Conservation (phyloP, 1,140 invertebrate species). For the Andricus grossulariae region DNA sequence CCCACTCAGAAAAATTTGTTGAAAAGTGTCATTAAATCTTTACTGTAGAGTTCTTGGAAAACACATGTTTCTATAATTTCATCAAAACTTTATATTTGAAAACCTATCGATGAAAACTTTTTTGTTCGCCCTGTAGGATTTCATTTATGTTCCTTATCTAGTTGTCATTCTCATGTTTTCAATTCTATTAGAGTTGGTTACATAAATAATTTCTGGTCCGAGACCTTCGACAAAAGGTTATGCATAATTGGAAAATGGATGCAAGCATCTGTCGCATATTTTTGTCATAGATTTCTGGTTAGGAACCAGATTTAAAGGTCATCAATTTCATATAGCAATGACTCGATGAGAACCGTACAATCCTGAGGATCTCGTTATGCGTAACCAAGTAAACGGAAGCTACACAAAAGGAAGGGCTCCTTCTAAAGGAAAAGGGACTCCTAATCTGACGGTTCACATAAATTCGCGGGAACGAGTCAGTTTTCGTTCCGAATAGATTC, state of each 20-base stretch:
- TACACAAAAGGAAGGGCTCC: conserved; percentile 59
- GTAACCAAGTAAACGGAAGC: conserved; percentile 69
- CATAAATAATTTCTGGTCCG: no score
- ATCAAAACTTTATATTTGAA: no score
- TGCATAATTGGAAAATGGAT: conserved; percentile 37
- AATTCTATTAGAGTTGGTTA: not conserved
- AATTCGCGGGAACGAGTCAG: conserved; percentile 74
- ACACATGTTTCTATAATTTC: no score
- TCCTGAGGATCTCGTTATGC: conserved; percentile 70
- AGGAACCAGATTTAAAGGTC: conserved; percentile 23
- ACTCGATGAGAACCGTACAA: conserved; percentile 50
- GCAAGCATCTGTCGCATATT: conserved; percentile 60
- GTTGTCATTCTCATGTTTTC: no score
- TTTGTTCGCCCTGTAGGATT: no score
- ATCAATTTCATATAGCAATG: conserved; percentile 56
- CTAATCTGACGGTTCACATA: conserved; percentile 73
- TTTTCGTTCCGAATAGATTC: conserved; percentile 66
- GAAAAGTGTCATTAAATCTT: no score
- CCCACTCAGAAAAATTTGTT: no score
- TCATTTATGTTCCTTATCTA: no score
- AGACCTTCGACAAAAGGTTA: conserved; percentile 5
- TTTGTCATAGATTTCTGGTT: not conserved
- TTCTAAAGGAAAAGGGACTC: conserved; percentile 56
- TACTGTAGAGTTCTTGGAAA: no score
- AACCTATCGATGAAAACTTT: no score